Evolutionary conservation across 2,113 vertebrate species (phyloP), one percentile per base, ranked within the genome.

Genomic region (Hyla sarda): DNA sequence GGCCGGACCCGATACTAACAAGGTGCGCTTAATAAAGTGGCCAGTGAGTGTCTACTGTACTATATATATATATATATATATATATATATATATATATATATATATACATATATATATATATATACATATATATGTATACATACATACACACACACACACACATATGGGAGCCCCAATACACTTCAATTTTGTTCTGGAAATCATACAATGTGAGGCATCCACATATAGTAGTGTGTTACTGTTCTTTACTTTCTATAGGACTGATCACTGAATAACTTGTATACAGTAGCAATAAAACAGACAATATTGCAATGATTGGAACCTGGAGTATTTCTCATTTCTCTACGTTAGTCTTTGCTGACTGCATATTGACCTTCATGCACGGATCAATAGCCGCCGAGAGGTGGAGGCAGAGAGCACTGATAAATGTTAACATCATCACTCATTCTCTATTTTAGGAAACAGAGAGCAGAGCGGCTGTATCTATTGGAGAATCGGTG

Each of bases 381-480:
- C 56, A 65, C 48, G 13, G 12, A 83, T 32, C 65, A 69, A 47
- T 71, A 82, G 54, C 30, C 3, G 21, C 82, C 82, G 41, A 54
- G 56, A 74, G 82, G 67, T 74, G 52, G 82, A 56, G 52, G 50
- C 69, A 74, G 52, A 74, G 82, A 41, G 81, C 65, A 25, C 19
- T 17, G 41, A 19, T 30, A 34, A 82, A 82, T 48, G 34, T 19
- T 45, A 82, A 65, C 79, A 54, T 77, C 47, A 76, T 30, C 28
- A 32, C 34, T 58, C 19, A 82, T 82, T 62, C 67, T 82, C n/a
- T 67, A 60, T 28, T 50, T 78, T 32, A 56, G 48, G 1, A 78
- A 16, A 28, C 58, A 67, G 58, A 23, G 54, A 62, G 50, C 30
- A 41, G 52, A 79, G 32, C 2, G 47, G 0, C 23, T 12, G 56